Evolutionary conservation across 2,113 vertebrate genomes (phyloP), one percentile per base, ranked within the genome.

Genomic region (Notarius quadriscutis): DNA sequence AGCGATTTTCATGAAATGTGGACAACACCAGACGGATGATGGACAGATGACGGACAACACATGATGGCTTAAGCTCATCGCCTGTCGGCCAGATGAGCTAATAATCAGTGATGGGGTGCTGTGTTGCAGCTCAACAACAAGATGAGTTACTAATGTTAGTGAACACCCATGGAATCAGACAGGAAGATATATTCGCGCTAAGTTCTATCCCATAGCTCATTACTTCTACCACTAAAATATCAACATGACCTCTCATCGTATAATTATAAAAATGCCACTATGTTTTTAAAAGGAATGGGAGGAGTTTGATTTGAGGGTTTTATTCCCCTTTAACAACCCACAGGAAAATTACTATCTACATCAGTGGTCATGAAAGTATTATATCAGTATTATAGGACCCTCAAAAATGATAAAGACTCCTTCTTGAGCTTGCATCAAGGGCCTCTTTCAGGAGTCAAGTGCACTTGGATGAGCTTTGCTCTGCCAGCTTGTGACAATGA

Each of bases 361-460:
- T 9, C 27, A 34, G 15, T 80, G 78, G 27, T 20, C 78, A 80
- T 57, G 30, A 80, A 81, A 48, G 5, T 41, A 7, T 15, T 2
- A 25, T 41, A 7, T 15, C 5, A 25, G 34, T 41, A 41, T 48
- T 25, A 22, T 6, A 48, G 58, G 27, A 57, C 2, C 57, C 8
- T 62, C 34, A 11, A 14, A 14, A 81, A 81, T 81, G 12, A 22
- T 17, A 55, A 14, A 77, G 51, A n/a, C 14, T 30, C 58, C 18
- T 9, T 62, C 84, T 53, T 79, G n/a, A 53, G 34, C 48, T 67
- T 55, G 7, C 14, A 65, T 65, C 30, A 7, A 14, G 50, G 11
- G 60, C 14, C 50, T 86, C 75, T 67, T 80, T 80, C 18, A 69
- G 55, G 60, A 79, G 48, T 30, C 58, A 50, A 60, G 83, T 48